Conservation (phyloP, 1,140 invertebrate genomes). For the Akabosia matsudoensis region DNA sequence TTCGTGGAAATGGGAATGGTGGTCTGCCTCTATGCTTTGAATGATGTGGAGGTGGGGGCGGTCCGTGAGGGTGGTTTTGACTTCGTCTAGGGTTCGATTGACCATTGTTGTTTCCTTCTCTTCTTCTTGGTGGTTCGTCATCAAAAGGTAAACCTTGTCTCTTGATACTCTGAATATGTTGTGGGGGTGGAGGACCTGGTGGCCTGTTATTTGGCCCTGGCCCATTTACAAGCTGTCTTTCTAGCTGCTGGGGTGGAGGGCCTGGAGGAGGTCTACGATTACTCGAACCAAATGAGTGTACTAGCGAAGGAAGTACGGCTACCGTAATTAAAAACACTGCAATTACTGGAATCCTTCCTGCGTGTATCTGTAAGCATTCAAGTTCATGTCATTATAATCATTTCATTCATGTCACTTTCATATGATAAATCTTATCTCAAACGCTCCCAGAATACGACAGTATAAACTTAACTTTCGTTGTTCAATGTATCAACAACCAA, state of each 20-base stretch:
- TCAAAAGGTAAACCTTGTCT: background rate
- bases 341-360: background rate
- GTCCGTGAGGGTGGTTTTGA: background rate
- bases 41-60: conserved; percentile 22
- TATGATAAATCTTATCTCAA: too few relatives aligned
- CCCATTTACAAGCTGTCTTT: background rate
- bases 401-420: too few relatives aligned
- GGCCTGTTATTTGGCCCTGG: background rate
- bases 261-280: background rate
- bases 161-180: background rate
- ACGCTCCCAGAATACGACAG: too few relatives aligned
- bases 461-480: too few relatives aligned
- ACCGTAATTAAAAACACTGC: background rate
- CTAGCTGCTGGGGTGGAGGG: background rate
- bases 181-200: background rate
- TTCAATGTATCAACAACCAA: too few relatives aligned
- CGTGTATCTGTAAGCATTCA: background rate
- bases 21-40: background rate
- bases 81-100: background rate
- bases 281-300: background rate
- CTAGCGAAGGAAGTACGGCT: background rate
- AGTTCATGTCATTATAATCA: too few relatives aligned
- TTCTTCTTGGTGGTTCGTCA: background rate
- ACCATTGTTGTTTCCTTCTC: background rate
- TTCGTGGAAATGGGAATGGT: conserved; percentile 14